A percentile compares a stretch with the other conserved stretches of the same genome.
These are phyloP conservation scores for Lucifuga dentata DNA, from an alignment of 2,113 vertebrate genomes.

Conservation along the genomic window DNA sequence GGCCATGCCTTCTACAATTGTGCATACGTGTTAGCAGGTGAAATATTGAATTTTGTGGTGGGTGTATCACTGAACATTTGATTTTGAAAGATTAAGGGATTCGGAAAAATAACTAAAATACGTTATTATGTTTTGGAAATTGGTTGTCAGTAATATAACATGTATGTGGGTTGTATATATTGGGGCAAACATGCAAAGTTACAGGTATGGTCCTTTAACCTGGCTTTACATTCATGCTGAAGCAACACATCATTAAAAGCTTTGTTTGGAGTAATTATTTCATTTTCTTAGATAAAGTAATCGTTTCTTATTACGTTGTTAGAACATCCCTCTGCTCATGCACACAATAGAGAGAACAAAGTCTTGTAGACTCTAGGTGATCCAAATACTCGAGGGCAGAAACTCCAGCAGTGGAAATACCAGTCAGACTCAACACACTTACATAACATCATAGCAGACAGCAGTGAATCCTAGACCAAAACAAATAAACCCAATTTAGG, in stretches of 20 bases:
- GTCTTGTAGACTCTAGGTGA: conserved; percentile 42
- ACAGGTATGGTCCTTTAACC: no score
- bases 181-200: no score
- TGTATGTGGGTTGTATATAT: no score
- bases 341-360: conserved; percentile 39
- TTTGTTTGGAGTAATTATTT: conserved; percentile 50
- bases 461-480: conserved; percentile 20
- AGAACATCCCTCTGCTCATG: conserved; percentile 15
- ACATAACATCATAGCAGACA: conserved; percentile 45
- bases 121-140: no score
- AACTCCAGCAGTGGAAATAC: conserved; percentile 67
- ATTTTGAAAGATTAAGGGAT: no score
- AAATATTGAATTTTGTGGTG: no score
- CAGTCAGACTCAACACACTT: conserved; percentile 58
- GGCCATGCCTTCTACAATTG: no score
- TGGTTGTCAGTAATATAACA: no score
- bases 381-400: conserved; percentile 60
- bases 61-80: no score
- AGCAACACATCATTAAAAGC: conserved; percentile 26
- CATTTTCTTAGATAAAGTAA: conserved; percentile 66
- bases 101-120: no score
- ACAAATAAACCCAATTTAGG: conserved; percentile 10
- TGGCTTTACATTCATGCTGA: conserved; percentile 19
- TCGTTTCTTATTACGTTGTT: conserved; percentile 55
- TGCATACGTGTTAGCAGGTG: no score